Conservation (phyloP, 2,888 invertebrate species). For the Mythimna vitellina region DNA sequence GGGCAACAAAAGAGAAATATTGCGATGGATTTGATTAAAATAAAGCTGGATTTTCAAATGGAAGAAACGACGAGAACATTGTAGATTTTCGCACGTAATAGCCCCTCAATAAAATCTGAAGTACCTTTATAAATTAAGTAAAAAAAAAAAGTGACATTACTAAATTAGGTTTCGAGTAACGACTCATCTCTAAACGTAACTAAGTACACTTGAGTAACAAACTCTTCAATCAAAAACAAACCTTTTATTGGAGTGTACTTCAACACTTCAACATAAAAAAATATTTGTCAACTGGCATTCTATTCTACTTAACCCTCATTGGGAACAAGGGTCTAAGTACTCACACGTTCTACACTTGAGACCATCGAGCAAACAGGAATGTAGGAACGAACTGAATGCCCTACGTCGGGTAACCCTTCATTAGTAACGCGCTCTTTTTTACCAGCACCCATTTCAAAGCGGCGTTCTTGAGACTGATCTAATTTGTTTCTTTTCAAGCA, state of each 20-base stretch:
- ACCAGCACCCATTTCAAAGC: slow-evolving; percentile 80
- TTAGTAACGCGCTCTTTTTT: slow-evolving; percentile 81
- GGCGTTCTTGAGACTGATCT: slow-evolving; percentile 86
- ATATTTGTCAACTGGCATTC: slow-evolving; percentile 48
- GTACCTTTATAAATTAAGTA: slow-evolving; percentile 26
- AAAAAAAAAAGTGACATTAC: slow-evolving; percentile 22
- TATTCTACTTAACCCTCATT: slow-evolving; percentile 48
- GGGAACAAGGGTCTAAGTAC: slow-evolving; percentile 55
- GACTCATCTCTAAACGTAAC: slow-evolving; percentile 17
- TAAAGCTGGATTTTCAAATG: slow-evolving; percentile 1
- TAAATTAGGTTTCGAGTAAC: slow-evolving; percentile 22
- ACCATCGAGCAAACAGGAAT: slow-evolving; percentile 43
- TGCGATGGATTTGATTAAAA: slow-evolving; percentile 2
- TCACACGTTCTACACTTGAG: slow-evolving; percentile 47
- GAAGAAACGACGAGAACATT: not conserved
- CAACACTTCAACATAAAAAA: slow-evolving; percentile 48
- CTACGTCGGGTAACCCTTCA: slow-evolving; percentile 81
- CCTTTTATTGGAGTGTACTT: slow-evolving; percentile 38
- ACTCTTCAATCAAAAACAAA: slow-evolving; percentile 41
- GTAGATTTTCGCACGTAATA: not conserved
- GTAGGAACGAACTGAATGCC: slow-evolving; percentile 53
- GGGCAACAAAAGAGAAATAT: slow-evolving; percentile 22
- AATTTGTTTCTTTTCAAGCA: slow-evolving; percentile 89
- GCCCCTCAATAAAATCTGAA: slow-evolving; percentile 18
- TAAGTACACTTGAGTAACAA: slow-evolving; percentile 8